Evolutionary conservation across 2,888 invertebrate genomes (phyloP).

Genomic region (Anodontia alba): DNA sequence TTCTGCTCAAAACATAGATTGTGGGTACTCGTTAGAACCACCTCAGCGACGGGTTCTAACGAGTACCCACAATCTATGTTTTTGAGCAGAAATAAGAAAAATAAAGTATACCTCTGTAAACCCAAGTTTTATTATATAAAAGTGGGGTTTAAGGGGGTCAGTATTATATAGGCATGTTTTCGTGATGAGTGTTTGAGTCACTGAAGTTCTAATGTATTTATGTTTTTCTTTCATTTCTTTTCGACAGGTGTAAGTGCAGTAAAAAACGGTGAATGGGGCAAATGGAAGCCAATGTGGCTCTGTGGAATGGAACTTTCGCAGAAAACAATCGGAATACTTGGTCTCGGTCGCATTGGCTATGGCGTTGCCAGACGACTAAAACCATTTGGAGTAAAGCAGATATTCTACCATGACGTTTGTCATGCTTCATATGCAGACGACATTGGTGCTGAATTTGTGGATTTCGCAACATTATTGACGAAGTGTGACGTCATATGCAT

Average conservation of each 20-base stretch:
- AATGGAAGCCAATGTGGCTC: constrained; percentile 96
- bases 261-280: constrained; percentile 91
- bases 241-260: constrained; percentile 79
- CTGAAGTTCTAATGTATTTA: too few relatives aligned
- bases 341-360: constrained; percentile 83
- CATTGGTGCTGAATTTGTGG: constrained; percentile 89
- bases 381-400: constrained; percentile 67
- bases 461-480: constrained; percentile 89
- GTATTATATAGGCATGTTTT: too few relatives aligned
- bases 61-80: too few relatives aligned
- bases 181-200: too few relatives aligned
- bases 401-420: constrained; percentile 67
- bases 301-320: constrained; percentile 92
- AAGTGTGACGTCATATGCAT: constrained; percentile 94
- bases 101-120: too few relatives aligned
- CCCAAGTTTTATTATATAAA: too few relatives aligned
- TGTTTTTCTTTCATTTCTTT: not conserved
- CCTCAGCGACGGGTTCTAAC: too few relatives aligned
- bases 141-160: too few relatives aligned
- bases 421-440: constrained; percentile 82
- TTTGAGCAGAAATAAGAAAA: too few relatives aligned
- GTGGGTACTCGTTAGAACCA: too few relatives aligned
- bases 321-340: constrained; percentile 88
- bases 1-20: too few relatives aligned
- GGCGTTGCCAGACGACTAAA: constrained; percentile 69